Evolutionary conservation across 2,888 invertebrate genomes (phyloP).

Genomic region (Oscheius onirici): DNA sequence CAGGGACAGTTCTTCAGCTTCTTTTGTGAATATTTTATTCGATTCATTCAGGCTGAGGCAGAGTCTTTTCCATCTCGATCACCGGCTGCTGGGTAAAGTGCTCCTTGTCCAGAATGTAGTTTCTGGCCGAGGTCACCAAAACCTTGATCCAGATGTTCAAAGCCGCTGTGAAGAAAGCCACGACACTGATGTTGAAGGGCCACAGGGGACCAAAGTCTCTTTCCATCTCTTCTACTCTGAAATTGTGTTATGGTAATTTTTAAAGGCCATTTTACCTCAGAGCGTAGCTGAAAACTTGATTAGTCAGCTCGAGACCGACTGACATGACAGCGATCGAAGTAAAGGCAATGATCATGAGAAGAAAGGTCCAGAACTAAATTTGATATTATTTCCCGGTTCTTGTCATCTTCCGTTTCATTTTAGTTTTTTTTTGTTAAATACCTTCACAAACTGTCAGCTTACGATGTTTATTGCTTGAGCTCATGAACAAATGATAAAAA

Average conservation of each 20-base stretch:
- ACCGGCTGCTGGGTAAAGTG: slow-evolving; percentile 48
- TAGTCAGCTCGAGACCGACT: slow-evolving; percentile 64
- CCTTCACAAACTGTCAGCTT: no score
- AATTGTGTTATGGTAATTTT: background rate
- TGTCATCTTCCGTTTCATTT: no score
- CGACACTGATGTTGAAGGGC: slow-evolving; percentile 69
- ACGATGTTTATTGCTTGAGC: no score
- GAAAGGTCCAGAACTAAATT: slow-evolving; percentile 54
- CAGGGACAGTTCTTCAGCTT: no score
- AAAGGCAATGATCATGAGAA: slow-evolving; percentile 60
- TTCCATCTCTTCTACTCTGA: slow-evolving; percentile 63
- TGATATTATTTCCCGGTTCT: no score
- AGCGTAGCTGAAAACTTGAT: slow-evolving; percentile 58
- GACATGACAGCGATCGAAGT: slow-evolving; percentile 67
- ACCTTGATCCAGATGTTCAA: slow-evolving; percentile 65
- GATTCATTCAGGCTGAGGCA: slow-evolving; percentile 25
- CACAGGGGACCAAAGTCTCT: slow-evolving; percentile 69
- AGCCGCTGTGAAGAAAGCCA: slow-evolving; percentile 68
- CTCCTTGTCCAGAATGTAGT: slow-evolving; percentile 66
- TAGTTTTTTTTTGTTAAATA: no score
- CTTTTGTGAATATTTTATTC: no score
- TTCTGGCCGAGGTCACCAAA: slow-evolving; percentile 64
- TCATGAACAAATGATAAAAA: no score
- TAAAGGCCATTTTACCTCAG: slow-evolving; percentile 56
- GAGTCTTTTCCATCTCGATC: slow-evolving; percentile 31